Conservation (phyloP, 2,888 invertebrate genomes). For the Cosmopolites sordidus region DNA sequence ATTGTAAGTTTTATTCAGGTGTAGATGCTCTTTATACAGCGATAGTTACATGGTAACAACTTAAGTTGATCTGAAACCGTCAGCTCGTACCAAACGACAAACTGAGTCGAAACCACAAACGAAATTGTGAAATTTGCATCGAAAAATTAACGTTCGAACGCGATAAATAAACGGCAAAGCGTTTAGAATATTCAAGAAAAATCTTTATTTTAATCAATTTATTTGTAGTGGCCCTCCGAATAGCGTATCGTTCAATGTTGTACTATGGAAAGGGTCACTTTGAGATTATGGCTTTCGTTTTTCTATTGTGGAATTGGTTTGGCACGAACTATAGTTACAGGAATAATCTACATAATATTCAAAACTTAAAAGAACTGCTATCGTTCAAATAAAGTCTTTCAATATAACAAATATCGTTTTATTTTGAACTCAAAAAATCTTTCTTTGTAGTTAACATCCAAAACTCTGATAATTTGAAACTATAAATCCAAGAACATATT, state of each 20-base stretch:
- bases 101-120: not conserved
- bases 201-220: not conserved
- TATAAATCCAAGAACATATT: too few relatives aligned
- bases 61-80: conserved; percentile 38
- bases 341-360: not conserved
- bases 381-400: too few relatives aligned
- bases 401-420: too few relatives aligned
- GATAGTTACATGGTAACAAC: conserved; percentile 69
- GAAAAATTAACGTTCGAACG: conserved; percentile 9
- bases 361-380: not conserved
- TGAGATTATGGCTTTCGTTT: too few relatives aligned
- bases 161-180: conserved; percentile 6
- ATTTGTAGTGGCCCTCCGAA: too few relatives aligned
- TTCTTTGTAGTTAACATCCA: too few relatives aligned
- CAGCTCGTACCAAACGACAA: conserved; percentile 11
- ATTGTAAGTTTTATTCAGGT: conserved; percentile 59
- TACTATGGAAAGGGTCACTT: too few relatives aligned
- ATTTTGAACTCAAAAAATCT: too few relatives aligned
- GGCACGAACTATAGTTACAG: not conserved
- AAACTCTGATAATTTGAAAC: too few relatives aligned
- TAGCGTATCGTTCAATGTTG: too few relatives aligned
- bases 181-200: conserved; percentile 13
- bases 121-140: conserved; percentile 4
- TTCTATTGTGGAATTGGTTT: not conserved
- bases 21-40: conserved; percentile 60